These are phyloP conservation scores for Sarcophaga caerulescens DNA, from an alignment of 2,888 invertebrate species.

Conservation along the genomic window DNA sequence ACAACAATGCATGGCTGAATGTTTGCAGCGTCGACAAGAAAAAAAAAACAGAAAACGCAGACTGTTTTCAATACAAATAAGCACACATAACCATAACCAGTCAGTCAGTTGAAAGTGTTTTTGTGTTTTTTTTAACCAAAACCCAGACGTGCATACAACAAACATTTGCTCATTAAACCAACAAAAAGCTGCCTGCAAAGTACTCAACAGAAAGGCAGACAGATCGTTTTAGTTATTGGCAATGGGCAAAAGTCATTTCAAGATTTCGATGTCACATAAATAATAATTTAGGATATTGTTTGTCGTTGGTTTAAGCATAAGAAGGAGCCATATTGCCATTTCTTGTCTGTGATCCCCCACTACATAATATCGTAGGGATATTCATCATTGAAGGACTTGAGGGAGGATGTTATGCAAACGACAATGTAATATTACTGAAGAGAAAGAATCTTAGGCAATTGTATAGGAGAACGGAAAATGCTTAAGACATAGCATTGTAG, in stretches of 20 bases:
- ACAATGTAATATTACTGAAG: no score
- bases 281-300: no score
- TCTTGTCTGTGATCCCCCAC: no score
- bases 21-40: not conserved
- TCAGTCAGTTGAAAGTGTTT: conserved; percentile 38
- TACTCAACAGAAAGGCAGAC: not conserved
- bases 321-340: no score
- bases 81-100: conserved; percentile 23
- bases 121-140: conserved; percentile 37
- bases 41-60: not conserved
- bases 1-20: not conserved
- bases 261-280: no score
- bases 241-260: not conserved
- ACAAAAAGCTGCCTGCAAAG: not conserved
- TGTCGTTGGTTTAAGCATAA: no score
- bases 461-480: no score
- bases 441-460: no score
- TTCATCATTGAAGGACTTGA: no score
- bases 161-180: conserved; percentile 50
- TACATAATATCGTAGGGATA: no score
- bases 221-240: conserved; percentile 3
- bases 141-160: conserved; percentile 52
- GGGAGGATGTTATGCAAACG: no score
- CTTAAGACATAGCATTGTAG: no score
- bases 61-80: conserved; percentile 8